Evolutionary conservation across 2,797 vertebrate species (phyloP).

Genomic region (Manis pentadactyla): DNA sequence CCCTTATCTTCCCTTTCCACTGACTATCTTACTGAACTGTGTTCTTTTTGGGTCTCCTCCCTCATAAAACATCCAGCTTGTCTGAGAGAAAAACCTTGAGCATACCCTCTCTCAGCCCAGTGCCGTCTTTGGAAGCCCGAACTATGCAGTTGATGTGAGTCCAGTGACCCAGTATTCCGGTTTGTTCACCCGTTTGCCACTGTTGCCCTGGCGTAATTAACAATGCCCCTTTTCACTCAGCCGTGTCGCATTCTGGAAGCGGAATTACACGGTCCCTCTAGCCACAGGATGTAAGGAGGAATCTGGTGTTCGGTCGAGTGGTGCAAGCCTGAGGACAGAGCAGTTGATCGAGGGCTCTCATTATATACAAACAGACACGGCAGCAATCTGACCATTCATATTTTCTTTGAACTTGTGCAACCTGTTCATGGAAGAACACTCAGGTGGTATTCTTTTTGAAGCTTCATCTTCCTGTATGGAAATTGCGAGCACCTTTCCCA

Average conservation of each 20-base stretch:
- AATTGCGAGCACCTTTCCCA: neutral
- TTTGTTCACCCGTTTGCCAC: neutral
- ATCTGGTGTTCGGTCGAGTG: neutral
- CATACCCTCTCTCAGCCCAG: neutral
- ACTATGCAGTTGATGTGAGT: neutral
- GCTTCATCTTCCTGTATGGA: constrained; percentile 23
- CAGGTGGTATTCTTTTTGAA: neutral
- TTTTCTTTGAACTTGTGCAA: constrained; percentile 38
- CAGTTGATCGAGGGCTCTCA: neutral
- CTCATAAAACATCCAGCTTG: neutral
- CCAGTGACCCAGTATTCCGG: neutral
- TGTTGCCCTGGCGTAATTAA: neutral
- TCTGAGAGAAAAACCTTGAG: neutral
- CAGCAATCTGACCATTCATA: neutral
- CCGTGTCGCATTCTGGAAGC: neutral
- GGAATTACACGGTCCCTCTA: neutral
- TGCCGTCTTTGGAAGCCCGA: neutral
- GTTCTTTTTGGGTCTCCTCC: neutral
- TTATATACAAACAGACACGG: neutral
- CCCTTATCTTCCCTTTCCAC: neutral
- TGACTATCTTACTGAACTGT: neutral
- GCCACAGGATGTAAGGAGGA: neutral
- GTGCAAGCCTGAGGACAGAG: neutral
- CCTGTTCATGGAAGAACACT: neutral
- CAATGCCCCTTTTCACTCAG: neutral